phyloP scores from a whole-genome alignment of 64 coral and sea anemone species.

The Porites australiensis region DNA sequence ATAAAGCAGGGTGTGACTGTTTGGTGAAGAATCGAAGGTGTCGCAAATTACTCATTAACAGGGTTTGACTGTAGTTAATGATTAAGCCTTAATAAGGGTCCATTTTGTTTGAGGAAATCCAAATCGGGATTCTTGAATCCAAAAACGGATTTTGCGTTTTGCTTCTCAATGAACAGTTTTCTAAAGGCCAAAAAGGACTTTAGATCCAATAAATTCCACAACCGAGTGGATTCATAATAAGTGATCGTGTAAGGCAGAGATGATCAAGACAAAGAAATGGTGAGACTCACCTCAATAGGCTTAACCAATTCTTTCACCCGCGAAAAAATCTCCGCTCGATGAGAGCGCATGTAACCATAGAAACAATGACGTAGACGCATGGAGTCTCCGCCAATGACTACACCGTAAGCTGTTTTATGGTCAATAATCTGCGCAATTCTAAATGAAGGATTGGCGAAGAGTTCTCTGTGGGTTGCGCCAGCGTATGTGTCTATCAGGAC shows the following conservation, averaged over 20 bases:
- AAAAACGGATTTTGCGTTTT: background rate
- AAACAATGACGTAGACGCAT: slow-evolving; percentile 62
- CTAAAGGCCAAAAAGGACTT: background rate
- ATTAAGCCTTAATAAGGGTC: background rate
- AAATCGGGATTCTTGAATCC: background rate
- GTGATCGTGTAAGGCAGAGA: background rate
- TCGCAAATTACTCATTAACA: background rate
- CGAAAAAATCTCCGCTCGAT: slow-evolving; percentile 34
- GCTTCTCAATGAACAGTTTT: background rate
- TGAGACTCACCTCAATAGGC: background rate
- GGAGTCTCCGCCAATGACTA: slow-evolving; percentile 53
- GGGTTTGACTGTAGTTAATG: background rate
- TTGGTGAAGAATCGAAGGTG: background rate
- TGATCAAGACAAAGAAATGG: background rate
- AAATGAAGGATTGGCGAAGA: slow-evolving; percentile 48
- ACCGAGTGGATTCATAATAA: slow-evolving; percentile 1
- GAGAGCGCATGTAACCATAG: slow-evolving; percentile 21
- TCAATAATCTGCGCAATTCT: slow-evolving; percentile 38
- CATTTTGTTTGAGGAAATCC: background rate
- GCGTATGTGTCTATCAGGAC: slow-evolving; percentile 53
- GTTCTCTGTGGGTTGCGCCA: slow-evolving; percentile 19
- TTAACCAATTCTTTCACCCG: background rate
- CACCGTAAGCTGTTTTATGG: slow-evolving; percentile 58
- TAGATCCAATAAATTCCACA: background rate
- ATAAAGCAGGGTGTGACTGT: slow-evolving; percentile 1